phyloP scores from a whole-genome alignment of 2,888 invertebrate genomes.

The Lasiommata megera region DNA sequence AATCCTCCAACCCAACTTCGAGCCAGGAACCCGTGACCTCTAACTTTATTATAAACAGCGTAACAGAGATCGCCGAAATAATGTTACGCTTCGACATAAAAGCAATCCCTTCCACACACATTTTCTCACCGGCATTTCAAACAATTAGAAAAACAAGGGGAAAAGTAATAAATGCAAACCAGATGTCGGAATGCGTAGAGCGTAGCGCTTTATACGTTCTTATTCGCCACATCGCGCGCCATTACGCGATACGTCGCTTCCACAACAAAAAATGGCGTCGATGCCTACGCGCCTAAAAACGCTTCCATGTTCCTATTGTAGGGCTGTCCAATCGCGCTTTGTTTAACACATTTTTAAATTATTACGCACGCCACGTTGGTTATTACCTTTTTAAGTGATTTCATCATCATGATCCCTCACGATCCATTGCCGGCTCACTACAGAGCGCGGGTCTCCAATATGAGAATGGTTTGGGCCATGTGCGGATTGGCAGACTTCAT shows the following conservation, averaged over 20 bases:
- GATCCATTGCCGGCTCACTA: too few species aligned
- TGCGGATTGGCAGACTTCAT: too few species aligned
- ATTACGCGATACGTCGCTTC: constrained; percentile 29
- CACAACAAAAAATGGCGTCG: constrained; percentile 24
- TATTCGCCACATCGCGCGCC: constrained; percentile 29
- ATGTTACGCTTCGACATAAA: too few species aligned
- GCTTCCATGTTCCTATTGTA: constrained; percentile 18
- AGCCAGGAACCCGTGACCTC: too few species aligned
- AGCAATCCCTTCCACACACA: not conserved
- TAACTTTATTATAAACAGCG: too few species aligned
- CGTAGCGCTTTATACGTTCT: constrained; percentile 17
- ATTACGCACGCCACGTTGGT: not conserved
- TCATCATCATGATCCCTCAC: too few species aligned
- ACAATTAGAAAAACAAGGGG: constrained; percentile 20
- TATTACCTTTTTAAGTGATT: too few species aligned
- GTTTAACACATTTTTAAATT: not conserved
- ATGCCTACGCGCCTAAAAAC: constrained; percentile 25
- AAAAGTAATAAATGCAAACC: constrained; percentile 12
- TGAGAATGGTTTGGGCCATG: too few species aligned
- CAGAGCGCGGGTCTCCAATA: too few species aligned
- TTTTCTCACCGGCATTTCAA: constrained; percentile 6
- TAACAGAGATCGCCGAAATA: too few species aligned
- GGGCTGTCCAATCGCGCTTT: constrained; percentile 17
- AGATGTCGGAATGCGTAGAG: constrained; percentile 19
- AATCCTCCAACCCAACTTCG: too few species aligned